Base-by-base conservation (phyloP, 2,888 invertebrate genomes). In the Lasius fuliginosus region DNA sequence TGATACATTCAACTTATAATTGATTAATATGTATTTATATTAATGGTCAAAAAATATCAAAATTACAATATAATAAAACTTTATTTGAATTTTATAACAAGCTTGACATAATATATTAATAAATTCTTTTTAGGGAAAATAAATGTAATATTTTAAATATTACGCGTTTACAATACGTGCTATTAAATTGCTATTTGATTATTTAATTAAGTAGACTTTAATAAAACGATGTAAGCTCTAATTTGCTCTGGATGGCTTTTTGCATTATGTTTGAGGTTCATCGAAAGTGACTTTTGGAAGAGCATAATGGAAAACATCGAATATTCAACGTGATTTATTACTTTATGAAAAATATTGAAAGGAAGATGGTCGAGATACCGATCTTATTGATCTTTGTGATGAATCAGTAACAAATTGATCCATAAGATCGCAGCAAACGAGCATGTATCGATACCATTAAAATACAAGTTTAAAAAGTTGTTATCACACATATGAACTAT, bases 341-440 rank as follows among this genome's bases (percentile, higher is more conserved):
- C 23, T 62, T 69, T 62, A 15, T 33, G 15, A 75, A 75, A 62
- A 64, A 75, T 62, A 62, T 62, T 49, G 33, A 33, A 75, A 62
- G 23, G n/a, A 75, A 49, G 23, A 6, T 46, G 62, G 30, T 40
- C 33, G 46, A 33, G 33, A n/a, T 11, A n/a, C 0, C 33, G 46
- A 49, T 49, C 46, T 75, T 75, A 75, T 62, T 62, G 33, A 62
- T 75, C 33, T 49, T 46, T 46, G 9, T 62, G 53, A 69, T 30
- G 42, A 67, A 67, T 67, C 46, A 23, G 46, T 67, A 42, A 33
- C 71, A 23, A 62, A 64, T 75, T 49, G 62, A 64, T 64, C 23
- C 9, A 49, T n/a, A n/a, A n/a, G n/a, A 18, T 36, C 18, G 33
- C 58, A n/a, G 23, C 49, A 46, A 49, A 15, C 62, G 49, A 49